These are phyloP conservation scores for Sycobia sp. DNA, from an alignment of 1,140 invertebrate genomes.

Conservation along the genomic window DNA sequence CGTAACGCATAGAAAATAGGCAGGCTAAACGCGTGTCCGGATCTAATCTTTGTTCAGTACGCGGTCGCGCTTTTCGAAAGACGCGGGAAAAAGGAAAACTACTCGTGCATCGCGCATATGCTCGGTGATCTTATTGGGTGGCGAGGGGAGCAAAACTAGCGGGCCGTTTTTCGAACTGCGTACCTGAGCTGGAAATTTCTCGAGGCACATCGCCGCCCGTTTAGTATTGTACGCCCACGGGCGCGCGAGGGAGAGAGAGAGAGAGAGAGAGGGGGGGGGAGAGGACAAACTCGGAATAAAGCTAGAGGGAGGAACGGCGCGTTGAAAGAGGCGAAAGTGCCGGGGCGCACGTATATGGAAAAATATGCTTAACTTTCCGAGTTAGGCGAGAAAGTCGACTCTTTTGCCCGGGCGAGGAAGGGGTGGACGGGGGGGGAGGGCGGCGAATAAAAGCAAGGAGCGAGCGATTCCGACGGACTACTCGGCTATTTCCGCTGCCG, in stretches of 20 bases:
- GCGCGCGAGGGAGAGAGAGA: too few relatives aligned
- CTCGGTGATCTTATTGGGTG: background rate
- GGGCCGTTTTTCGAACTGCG: background rate
- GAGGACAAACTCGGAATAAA: too few relatives aligned
- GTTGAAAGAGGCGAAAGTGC: too few relatives aligned
- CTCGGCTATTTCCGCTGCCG: background rate
- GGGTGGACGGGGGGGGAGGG: too few relatives aligned
- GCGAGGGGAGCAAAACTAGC: background rate
- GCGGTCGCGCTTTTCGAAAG: too few relatives aligned
- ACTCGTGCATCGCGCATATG: background rate
- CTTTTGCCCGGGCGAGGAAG: too few relatives aligned
- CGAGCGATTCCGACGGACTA: background rate
- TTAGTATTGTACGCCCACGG: too few relatives aligned
- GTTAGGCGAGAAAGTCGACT: background rate
- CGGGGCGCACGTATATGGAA: background rate
- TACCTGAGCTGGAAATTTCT: background rate
- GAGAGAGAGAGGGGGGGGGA: background rate
- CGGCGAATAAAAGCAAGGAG: background rate
- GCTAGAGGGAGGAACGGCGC: too few relatives aligned
- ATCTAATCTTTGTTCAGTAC: too few relatives aligned
- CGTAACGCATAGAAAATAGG: too few relatives aligned
- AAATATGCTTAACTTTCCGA: conserved; percentile 16
- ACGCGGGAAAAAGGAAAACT: conserved; percentile 2
- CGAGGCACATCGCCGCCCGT: background rate
- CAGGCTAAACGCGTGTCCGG: too few relatives aligned